These are phyloP conservation scores for Xerus inauris DNA, from an alignment of 2,113 vertebrate species.

Conservation along the genomic window DNA sequence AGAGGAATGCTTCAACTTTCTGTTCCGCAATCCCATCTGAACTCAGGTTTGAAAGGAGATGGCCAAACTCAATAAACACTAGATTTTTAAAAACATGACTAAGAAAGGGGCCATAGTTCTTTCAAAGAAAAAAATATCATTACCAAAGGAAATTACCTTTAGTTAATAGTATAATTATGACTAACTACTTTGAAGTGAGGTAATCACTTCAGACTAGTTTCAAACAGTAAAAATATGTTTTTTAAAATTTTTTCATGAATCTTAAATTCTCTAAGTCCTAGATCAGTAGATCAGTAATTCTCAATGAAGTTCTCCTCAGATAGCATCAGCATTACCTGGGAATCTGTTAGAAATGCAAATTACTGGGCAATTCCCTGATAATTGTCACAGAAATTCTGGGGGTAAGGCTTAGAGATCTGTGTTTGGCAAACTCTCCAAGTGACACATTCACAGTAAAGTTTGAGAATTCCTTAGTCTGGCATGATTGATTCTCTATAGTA, in stretches of 20 bases:
- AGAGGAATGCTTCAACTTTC: background rate
- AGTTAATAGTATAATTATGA: constrained; percentile 20
- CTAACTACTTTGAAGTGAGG: background rate
- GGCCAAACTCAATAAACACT: background rate
- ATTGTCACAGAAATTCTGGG: background rate
- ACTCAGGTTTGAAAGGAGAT: background rate
- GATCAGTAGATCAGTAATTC: background rate
- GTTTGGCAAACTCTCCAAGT: background rate
- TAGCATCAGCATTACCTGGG: background rate
- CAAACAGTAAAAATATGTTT: constrained; percentile 45
- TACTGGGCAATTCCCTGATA: background rate
- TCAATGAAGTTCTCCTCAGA: background rate
- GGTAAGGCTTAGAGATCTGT: background rate
- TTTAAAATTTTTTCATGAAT: background rate
- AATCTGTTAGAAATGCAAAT: constrained; percentile 2
- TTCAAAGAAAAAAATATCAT: background rate
- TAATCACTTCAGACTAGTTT: background rate
- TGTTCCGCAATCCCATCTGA: background rate
- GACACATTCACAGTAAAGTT: background rate
- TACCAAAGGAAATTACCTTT: background rate
- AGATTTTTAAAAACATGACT: background rate
- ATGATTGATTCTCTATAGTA: background rate
- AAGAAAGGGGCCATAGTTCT: background rate
- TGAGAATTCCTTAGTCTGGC: background rate
- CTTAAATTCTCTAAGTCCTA: background rate